Evolutionary conservation across 1,140 invertebrate species (phyloP), one percentile per base, ranked within the genome.

Genomic region (Ceratoteleas bidentatus): DNA sequence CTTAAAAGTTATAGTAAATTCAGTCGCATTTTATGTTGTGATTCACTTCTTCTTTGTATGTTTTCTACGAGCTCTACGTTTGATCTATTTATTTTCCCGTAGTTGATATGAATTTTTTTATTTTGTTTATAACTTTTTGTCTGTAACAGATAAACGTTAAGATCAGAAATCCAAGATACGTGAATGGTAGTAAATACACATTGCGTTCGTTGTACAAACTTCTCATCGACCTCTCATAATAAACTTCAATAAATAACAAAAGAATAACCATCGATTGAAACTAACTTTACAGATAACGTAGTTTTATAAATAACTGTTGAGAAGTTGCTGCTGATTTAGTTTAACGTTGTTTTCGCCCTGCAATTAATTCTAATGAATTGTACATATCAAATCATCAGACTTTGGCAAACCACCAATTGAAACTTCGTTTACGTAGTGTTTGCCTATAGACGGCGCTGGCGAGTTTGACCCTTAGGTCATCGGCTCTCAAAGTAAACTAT

Each of bases 341-440:
- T 14, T 64, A 53, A 14, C 52, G 15, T 11, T 53, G 60, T 50
- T 36, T 64, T 64, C 3, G 47, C 53, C 38, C 9, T 53, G 49
- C 33, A 40, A 64, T 64, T 64, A 52, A 64, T 64, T 53, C 10
- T 53, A 40, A 64, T 32, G 14, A 40, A 13, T 40, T 34, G 7
- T 32, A 64, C 9, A 64, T 15, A 33, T 58, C 24, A 61, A 47
- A 33, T 45, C 3, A 33, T 13, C 54, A 40, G 0, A 57, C 6
- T 9, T 9, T n/a, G 6, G n/a, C 32, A 56, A 56, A 16, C 16
- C 24, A 53, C 33, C 24, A 33, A 32, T 9, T 53, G 13, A 13
- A 47, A 47, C 45, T 47, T 47, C 15, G 49, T 50, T 50, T 16
- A 11, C 32, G 24, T 11, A 56, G 53, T 14, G 3, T 57, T 13